phyloP scores from a whole-genome alignment of 2,888 invertebrate genomes.

The Folsomia manolachei region DNA sequence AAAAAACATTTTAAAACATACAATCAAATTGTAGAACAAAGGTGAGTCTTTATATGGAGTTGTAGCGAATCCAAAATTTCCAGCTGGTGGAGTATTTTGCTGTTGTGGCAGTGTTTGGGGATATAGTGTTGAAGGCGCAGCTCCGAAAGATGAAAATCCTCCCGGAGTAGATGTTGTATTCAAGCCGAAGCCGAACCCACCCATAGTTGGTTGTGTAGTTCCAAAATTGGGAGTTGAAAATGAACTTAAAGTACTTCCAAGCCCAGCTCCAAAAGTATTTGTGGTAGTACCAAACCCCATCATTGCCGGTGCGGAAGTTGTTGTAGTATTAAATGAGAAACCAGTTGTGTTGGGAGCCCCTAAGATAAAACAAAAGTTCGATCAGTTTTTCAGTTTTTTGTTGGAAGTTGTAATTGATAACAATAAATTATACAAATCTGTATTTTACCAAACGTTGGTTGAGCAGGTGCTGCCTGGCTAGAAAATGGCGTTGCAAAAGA shows the following conservation, averaged over 20 bases:
- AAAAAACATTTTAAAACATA: no score
- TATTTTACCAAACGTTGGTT: conserved; percentile 41
- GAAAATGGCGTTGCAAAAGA: conserved; percentile 38
- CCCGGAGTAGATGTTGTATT: not conserved
- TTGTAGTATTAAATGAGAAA: conserved; percentile 29
- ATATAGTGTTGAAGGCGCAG: conserved; percentile 20
- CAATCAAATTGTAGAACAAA: conserved; percentile 69
- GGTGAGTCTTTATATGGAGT: conserved; percentile 85
- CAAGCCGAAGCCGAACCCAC: conserved; percentile 1
- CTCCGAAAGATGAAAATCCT: conserved; percentile 32
- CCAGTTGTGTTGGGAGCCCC: conserved; percentile 23
- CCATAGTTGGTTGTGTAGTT: not conserved
- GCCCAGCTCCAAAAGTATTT: conserved; percentile 9
- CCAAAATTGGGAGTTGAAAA: conserved; percentile 2
- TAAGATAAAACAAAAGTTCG: not conserved
- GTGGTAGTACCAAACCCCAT: conserved; percentile 32
- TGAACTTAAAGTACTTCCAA: conserved; percentile 7
- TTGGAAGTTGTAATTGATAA: no score
- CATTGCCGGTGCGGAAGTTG: conserved; percentile 29
- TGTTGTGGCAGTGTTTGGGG: conserved; percentile 13
- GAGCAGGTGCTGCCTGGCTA: conserved; percentile 25
- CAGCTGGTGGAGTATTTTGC: not conserved
- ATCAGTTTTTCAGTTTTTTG: no score
- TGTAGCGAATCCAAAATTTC: conserved; percentile 60
- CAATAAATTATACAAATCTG: not conserved